Evolutionary conservation across 1,140 invertebrate genomes (phyloP).

Genomic region (Ceratina calcarata): DNA sequence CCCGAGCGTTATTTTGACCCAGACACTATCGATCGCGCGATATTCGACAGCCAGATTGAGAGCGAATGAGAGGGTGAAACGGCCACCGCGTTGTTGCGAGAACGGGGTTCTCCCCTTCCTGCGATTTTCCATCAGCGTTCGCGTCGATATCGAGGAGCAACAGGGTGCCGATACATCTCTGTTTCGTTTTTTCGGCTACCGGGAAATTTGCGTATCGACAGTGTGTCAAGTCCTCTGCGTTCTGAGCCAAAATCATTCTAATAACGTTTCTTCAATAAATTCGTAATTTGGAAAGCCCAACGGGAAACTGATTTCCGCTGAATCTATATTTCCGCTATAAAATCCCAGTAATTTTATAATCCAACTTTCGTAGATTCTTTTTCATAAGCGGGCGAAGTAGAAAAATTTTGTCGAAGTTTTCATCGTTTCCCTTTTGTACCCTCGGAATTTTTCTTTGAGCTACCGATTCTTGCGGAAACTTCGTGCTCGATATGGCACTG

Average conservation of each 20-base stretch:
- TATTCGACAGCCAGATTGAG: conserved; percentile 39
- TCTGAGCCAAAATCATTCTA: too few relatives aligned
- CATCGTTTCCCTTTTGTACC: not conserved
- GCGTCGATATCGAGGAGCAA: conserved; percentile 41
- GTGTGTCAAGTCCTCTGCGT: not conserved
- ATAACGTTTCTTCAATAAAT: too few relatives aligned
- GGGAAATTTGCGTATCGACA: conserved; percentile 31
- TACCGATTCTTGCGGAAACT: not conserved
- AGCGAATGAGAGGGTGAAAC: not conserved
- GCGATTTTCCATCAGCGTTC: not conserved
- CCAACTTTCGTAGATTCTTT: too few relatives aligned
- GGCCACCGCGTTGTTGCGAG: not conserved
- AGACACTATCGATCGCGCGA: conserved; percentile 37
- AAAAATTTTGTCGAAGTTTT: too few relatives aligned
- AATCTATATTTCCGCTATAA: too few relatives aligned
- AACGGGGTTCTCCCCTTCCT: too few relatives aligned
- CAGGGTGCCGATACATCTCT: conserved; percentile 56
- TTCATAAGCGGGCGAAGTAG: too few relatives aligned
- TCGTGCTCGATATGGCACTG: not conserved
- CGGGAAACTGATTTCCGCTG: too few relatives aligned
- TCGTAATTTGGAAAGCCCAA: too few relatives aligned
- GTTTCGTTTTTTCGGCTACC: conserved; percentile 26
- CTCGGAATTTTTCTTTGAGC: not conserved
- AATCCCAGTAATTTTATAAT: too few relatives aligned
- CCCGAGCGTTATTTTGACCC: conserved; percentile 25